phyloP scores from a whole-genome alignment of 2,113 vertebrate species.

The Dasyornis broadbenti region DNA sequence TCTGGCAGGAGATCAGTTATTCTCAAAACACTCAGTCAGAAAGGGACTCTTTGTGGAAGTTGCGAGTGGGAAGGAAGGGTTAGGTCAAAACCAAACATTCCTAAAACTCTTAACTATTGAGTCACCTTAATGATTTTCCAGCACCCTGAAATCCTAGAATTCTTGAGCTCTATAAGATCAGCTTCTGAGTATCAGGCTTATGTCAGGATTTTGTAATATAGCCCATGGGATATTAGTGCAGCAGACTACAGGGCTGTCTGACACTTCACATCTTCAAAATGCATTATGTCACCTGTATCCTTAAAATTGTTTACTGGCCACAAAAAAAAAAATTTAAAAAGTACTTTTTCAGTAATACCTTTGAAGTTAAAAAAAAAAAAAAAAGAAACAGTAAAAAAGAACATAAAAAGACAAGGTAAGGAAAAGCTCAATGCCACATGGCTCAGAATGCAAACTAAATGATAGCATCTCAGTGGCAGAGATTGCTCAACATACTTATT shows the following conservation, averaged over 20 bases:
- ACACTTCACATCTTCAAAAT: background rate
- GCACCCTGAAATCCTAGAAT: background rate
- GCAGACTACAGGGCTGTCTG: background rate
- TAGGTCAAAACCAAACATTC: conserved; percentile 39
- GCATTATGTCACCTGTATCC: background rate
- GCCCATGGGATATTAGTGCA: background rate
- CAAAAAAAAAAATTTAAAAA: too few relatives aligned
- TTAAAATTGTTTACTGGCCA: background rate
- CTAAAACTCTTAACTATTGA: conserved; percentile 34
- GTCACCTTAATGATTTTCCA: background rate
- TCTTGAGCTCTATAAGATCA: background rate
- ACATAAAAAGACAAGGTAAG: background rate
- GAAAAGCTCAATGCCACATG: background rate
- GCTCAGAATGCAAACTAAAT: background rate
- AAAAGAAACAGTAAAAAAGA: background rate
- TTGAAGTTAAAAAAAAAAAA: background rate
- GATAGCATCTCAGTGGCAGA: background rate
- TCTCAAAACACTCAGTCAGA: conserved; percentile 3
- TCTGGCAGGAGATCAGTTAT: conserved; percentile 54
- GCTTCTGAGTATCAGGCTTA: background rate
- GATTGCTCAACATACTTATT: background rate
- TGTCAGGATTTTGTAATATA: background rate
- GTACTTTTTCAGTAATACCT: background rate
- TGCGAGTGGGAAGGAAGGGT: background rate
- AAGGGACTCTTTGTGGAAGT: background rate